Base-by-base conservation (phyloP, 2,797 vertebrate genomes). In the Hemibagrus guttatus region DNA sequence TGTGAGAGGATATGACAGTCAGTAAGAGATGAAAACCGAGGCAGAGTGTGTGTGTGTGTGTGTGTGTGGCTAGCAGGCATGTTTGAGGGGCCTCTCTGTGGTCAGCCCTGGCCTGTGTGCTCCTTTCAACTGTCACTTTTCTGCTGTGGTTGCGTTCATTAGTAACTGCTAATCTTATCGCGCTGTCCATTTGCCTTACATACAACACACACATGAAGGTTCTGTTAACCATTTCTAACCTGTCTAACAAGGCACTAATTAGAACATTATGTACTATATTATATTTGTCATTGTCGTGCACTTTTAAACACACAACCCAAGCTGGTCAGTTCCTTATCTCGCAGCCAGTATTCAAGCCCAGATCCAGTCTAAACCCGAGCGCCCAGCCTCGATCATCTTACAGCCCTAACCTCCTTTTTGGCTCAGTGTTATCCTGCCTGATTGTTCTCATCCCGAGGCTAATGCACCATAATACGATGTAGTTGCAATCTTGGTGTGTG, bases 401-500 rank as follows among this genome's bases (percentile, higher is more conserved):
- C 88, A 81, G 75, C 31, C 54, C 74, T 87, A 85, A 79, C 86
- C 68, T 87, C 84, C 84, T 86, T 87, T 7, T 78, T 89, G 86
- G 72, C 86, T 86, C 72, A 68, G 6, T n/a, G 35, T 87, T 56
- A 78, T 86, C 69, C 87, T 17, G 59, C 46, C 64, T 86, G 87
- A 88, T 88, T 85, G 71, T 84, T 80, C 84, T 90, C 81, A 88
- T 84, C 86, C 78, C 87, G 85, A 68, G 54, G 75, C 86, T 89
- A 89, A 88, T 87, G 88, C 83, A 89, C 91, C 85, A 86, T 86
- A 84, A 86, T 91, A 81, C 52, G 46, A 80, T 83, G 92, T 92
- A 94, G 92, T 39, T 91, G 88, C 94, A 95, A 94, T 95, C 93
- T 93, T 92, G 93, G 91, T 90, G 92, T 93, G 92, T 93, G 92